A percentile compares a stretch with the other conserved stretches of the same genome.
These are phyloP conservation scores for Drosophila subquinaria DNA, from an alignment of 2,888 invertebrate species.

Conservation along the genomic window DNA sequence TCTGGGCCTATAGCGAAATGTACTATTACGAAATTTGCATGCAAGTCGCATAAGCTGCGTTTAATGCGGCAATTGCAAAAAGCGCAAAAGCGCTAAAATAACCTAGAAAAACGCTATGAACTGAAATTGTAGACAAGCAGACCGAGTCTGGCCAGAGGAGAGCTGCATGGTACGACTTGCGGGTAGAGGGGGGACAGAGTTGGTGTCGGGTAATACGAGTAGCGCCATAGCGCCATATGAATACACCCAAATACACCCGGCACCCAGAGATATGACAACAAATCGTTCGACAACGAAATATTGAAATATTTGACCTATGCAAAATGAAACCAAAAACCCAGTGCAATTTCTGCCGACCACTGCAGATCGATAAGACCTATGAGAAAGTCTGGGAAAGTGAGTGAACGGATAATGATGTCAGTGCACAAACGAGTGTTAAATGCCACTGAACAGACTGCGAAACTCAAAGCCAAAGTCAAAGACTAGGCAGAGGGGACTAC, in stretches of 20 bases:
- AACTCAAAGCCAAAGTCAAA: conserved; percentile 45
- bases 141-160: conserved; percentile 28
- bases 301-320: conserved; percentile 72
- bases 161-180: not conserved
- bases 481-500: not conserved
- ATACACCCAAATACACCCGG: conserved; percentile 8
- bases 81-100: conserved; percentile 47
- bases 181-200: conserved; percentile 4
- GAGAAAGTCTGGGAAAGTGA: conserved; percentile 55
- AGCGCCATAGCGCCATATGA: conserved; percentile 21
- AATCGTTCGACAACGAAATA: conserved; percentile 38
- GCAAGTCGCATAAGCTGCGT: conserved; percentile 39
- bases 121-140: conserved; percentile 66
- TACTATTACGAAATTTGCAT: conserved; percentile 52
- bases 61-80: conserved; percentile 52
- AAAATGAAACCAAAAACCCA: conserved; percentile 32
- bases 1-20: conserved; percentile 25
- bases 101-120: conserved; percentile 65
- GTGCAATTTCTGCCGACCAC: conserved; percentile 48
- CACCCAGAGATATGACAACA: conserved; percentile 54
- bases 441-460: conserved; percentile 5
- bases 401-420: conserved; percentile 33
- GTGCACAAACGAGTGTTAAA: conserved; percentile 8
- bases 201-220: conserved; percentile 42
- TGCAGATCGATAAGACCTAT: conserved; percentile 41